These are phyloP conservation scores for Harpalus rubripes DNA, from an alignment of 2,888 invertebrate genomes.

Conservation along the genomic window DNA sequence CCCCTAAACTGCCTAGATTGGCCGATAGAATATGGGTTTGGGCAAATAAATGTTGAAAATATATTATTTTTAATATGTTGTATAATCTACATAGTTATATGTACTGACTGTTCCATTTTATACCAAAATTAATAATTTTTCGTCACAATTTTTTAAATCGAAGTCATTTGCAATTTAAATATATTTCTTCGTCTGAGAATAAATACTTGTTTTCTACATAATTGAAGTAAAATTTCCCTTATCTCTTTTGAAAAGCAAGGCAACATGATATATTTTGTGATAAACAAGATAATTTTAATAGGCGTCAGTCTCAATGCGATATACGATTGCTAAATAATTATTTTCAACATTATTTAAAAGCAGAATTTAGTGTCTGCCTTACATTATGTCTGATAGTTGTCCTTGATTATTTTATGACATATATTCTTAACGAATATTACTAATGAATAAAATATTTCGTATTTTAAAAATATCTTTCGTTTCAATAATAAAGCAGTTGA, in stretches of 20 bases:
- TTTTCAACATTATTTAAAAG: not conserved
- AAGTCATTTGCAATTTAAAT: not conserved
- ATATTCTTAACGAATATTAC: not conserved
- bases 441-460: not conserved
- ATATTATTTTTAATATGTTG: too few species aligned
- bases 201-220: constrained; percentile 11
- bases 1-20: too few species aligned
- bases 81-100: too few species aligned
- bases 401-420: not conserved
- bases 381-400: not conserved
- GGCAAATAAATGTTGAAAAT: too few species aligned
- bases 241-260: constrained; percentile 21
- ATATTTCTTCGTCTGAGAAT: not conserved
- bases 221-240: constrained; percentile 36
- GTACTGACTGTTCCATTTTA: too few species aligned
- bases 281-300: constrained; percentile 45
- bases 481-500: constrained; percentile 23
- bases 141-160: too few species aligned
- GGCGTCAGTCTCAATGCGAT: constrained; percentile 35
- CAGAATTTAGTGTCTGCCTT: not conserved
- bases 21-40: too few species aligned
- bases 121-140: too few species aligned
- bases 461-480: not conserved
- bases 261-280: constrained; percentile 34
- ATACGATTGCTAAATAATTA: constrained; percentile 31